Base-by-base conservation (phyloP, 1,140 invertebrate genomes). In the Drosophila watanabei region DNA sequence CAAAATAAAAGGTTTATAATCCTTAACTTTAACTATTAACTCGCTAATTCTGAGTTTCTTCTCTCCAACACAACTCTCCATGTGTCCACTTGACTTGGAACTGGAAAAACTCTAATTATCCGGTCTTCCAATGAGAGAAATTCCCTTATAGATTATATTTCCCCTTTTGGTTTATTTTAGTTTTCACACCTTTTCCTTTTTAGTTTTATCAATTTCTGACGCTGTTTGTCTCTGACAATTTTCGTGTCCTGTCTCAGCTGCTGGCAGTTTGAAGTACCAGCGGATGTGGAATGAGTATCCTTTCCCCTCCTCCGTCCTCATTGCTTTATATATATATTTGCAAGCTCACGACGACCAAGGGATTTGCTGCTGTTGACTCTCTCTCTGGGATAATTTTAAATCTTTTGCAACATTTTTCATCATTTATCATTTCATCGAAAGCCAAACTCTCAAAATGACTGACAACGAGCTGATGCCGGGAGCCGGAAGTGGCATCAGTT, bases 351-450 rank as follows among this genome's bases (percentile, higher is more conserved):
- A 66, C 33, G 28, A 59, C 33, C 52, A 43, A 43, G 35, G 20
- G 84, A 80, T 77, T 84, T 80, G 61, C 70, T 80, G 61, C 70
- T 83, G 84, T 87, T 87, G 83, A 87, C 83, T 87, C 71, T 87
- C 35, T 39, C 48, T 10, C 81, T 80, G 69, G 86, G 86, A 89
- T 88, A 75, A 91, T 88, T 88, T 91, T 91, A 83, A 88, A 91
- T 91, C 81, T 91, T 85, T 80, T 77, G 72, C 86, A 92, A 92
- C 82, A 90, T 92, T 88, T 91, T 91, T 89, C 91, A 92, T 92
- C 91, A 92, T 92, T 92, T 92, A 92, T 92, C 91, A 92, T 92
- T 86, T 91, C 87, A 92, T 92, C 91, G 91, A 66, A 79, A 90
- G 80, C 75, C 82, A 90, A 86, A 90, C 68, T 70, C 68, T 70